Percentiles rank a stretch among this genome's conserved stretches.
Evolutionary conservation across 2,113 vertebrate genomes (phyloP).

Genomic region (Ivindomyrus marchei): DNA sequence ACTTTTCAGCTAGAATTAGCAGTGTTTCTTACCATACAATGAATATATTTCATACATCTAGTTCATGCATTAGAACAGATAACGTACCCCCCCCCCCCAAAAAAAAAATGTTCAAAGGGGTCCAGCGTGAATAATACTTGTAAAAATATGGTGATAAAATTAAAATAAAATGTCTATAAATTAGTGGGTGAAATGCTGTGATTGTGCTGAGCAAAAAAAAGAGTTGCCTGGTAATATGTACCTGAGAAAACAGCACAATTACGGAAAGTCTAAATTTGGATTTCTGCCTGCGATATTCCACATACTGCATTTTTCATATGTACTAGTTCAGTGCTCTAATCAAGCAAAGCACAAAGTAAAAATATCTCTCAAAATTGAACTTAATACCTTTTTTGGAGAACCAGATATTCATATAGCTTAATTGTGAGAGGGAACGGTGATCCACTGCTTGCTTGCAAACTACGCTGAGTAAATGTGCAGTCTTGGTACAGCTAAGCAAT

Average conservation of each 20-base stretch:
- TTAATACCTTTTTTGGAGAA: not conserved
- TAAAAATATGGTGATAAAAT: not conserved
- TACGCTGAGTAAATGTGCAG: not conserved
- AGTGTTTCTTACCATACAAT: not conserved
- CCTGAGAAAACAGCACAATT: not conserved
- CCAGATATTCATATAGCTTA: not conserved
- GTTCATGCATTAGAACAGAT: not conserved
- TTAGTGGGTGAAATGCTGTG: not conserved
- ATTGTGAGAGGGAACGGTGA: not conserved
- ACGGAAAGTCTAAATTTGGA: not conserved
- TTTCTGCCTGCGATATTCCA: not conserved
- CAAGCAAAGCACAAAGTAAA: not conserved
- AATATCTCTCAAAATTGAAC: not conserved
- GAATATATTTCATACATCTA: not conserved
- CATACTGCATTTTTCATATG: not conserved
- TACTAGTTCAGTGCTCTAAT: not conserved
- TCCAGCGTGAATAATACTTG: not conserved
- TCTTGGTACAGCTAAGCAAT: not conserved
- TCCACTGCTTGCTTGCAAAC: not conserved
- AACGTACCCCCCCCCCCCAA: not conserved
- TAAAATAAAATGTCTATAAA: not conserved
- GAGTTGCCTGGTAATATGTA: not conserved
- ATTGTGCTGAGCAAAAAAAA: not conserved
- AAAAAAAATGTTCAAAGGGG: not conserved
- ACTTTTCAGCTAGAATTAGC: not conserved